Evolutionary conservation across 1,140 invertebrate species (phyloP), one percentile per base, ranked within the genome.

Genomic region (Holotrichia oblita): DNA sequence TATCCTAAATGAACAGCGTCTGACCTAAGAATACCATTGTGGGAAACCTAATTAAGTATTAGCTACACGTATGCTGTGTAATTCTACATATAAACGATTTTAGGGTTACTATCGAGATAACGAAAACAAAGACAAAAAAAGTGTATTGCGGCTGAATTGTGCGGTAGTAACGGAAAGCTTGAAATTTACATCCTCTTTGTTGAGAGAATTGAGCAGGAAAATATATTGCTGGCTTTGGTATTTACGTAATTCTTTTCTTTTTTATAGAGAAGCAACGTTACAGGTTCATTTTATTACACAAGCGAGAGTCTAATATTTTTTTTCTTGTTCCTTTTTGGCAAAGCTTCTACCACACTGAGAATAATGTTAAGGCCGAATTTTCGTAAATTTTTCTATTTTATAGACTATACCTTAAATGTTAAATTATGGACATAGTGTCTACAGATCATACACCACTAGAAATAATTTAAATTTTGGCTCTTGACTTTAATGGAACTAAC

Each of bases 1-100:
- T 17, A 6, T 55, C 12, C 17, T n/a, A 17, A 55, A 55, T n/a
- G 12, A 55, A 55, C 48, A 55, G 14, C 48, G n/a, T 3, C 48
- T n/a, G 48, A 55, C 48, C 48, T 55, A 17, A 0, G 3, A 17
- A 55, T n/a, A 17, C 48, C 17, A 48, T 48, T 48, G 10, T 17
- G 14, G 12, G 2, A n/a, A 55, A n/a, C n/a, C 14, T 55, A 55
- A 55, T 55, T 55, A 55, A 17, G 9, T n/a, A 55, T 55, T 55
- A n/a, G 48, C 14, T 14, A n/a, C 0, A 17, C 3, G 48, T 17
- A 17, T n/a, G 14, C 48, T 55, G 48, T 6, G 6, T 6, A 6
- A 55, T 55, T 55, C 48, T 55, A 55, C 48, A 55, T 17, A 55
- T 17, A 55, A 55, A 55, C 14, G 48, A 55, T n/a, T 55, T 55